Base-by-base conservation (phyloP, 2,888 invertebrate species). In the Seira musarum region DNA sequence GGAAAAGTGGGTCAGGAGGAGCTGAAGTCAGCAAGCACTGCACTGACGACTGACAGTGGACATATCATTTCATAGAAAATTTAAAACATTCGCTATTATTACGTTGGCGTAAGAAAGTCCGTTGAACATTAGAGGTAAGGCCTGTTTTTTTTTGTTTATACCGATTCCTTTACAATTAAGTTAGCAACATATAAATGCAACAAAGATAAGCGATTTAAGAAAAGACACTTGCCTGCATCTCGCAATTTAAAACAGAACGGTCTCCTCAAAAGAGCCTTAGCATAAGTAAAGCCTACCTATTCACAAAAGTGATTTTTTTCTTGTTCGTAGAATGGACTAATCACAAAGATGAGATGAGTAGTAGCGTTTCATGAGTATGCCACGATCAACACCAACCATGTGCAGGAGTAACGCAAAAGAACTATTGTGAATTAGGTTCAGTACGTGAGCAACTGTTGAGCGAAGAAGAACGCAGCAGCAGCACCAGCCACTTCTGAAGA, bases 1-100 rank as follows among this genome's bases (percentile, higher is more conserved):
- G 77, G 64, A 76, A 77, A 77, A 77, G 77, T 77, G 77, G 77
- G 77, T 77, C 76, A 77, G 69, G 63, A n/a, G n/a, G n/a, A 46
- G 53, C 57, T 25, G 40, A 40, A 40, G 40, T 40, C 40, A 40
- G 40, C 40, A 40, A 40, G 13, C 40, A 40, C 13, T 13, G 40
- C n/a, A n/a, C 6, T 40, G 40, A 40, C 13, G 40, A 40, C n/a
- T 40, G 40, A 40, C 40, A 40, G 40, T 40, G 40, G 40, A 40
- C 40, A 40, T 40, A 40, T 8, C 40, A 40, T 40, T 13, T 40
- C 6, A 8, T 13, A 40, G 40, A 40, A 40, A 6, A 8, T 40
- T 40, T 40, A 13, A 40, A 40, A 40, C 6, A 40, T 40, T 40
- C 40, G n/a, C n/a, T n/a, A n/a, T 40, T 40, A 13, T 40, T 40